Evolutionary conservation across 2,797 vertebrate genomes (phyloP).

Genomic region (Lates japonicus): DNA sequence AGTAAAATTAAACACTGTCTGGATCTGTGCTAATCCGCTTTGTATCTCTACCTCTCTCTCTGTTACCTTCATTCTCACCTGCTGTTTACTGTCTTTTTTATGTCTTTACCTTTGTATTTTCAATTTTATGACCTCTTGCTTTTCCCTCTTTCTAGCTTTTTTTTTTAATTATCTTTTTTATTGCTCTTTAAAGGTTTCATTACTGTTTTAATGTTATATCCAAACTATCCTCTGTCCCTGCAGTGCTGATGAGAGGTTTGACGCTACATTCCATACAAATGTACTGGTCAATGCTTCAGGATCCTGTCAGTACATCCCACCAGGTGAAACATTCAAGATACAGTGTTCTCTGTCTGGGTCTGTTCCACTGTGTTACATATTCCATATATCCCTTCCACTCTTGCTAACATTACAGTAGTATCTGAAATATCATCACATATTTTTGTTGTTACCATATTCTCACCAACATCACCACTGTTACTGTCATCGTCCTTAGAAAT

Average conservation of each 20-base stretch:
- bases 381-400: background rate
- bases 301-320: conserved; percentile 93
- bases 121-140: background rate
- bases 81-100: conserved; percentile 19
- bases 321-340: conserved; percentile 84
- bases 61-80: conserved; percentile 37
- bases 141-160: too few species aligned
- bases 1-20: conserved; percentile 54
- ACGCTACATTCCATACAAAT: conserved; percentile 95
- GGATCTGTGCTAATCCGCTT: conserved; percentile 46
- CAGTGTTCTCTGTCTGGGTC: background rate
- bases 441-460: background rate
- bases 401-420: background rate
- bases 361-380: background rate
- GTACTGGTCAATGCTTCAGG: conserved; percentile 92
- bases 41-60: conserved; percentile 12
- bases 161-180: background rate
- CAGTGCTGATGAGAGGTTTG: conserved; percentile 94
- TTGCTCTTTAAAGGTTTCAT: background rate
- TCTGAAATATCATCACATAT: background rate
- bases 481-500: background rate
- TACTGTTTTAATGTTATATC: conserved; percentile 11
- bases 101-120: conserved; percentile 24
- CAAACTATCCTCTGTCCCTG: conserved; percentile 4
- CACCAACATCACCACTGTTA: background rate